Base-by-base conservation (phyloP, 2,888 invertebrate species). In the Tridacna gigas region DNA sequence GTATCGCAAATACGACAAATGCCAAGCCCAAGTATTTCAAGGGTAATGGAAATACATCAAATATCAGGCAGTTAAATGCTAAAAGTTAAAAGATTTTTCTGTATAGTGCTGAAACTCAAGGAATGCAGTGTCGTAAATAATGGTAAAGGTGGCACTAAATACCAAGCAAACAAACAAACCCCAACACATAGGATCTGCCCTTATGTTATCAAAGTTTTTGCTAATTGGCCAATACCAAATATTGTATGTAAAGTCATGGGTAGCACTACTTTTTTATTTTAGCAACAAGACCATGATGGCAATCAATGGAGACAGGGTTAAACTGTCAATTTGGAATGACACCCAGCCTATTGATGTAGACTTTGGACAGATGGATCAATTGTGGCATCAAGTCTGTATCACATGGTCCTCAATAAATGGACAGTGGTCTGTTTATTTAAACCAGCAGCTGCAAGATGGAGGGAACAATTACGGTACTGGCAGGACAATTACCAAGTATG, bases 371-470 rank as follows among this genome's bases (percentile, higher is more conserved):
- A 13, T 63, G 45, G 83, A 83, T 79, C 76, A 69, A 26, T 51
- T 37, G 22, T 93, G 93, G 93, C 92, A 92, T 73, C 90, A 92
- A 47, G 67, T 91, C 11, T 92, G 92, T 88, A 79, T 90, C 71
- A 86, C 86, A 56, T 91, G 90, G 89, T 76, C 83, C 15, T 79
- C 79, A 20, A 9, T 63, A 11, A 69, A 75, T 71, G 88, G 89
- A 18, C 74, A 79, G 12, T 90, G 91, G 90, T 56, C 71, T 1
- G 69, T 91, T n/a, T 91, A 86, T 84, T 75, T 88, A 9, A 90
- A 92, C 89, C 90, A 60, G 45, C 28, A 12, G 9, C 12, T 71
- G 22, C 20, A 11, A 25, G 51, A 47, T 22, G 15, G 48, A 71
- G 61, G 60, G n/a, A 11, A 45, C 74, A 74, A 61, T 61, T 66